Evolutionary conservation across 2,888 invertebrate species (phyloP).

Genomic region (Acanthosepion pharaonis): DNA sequence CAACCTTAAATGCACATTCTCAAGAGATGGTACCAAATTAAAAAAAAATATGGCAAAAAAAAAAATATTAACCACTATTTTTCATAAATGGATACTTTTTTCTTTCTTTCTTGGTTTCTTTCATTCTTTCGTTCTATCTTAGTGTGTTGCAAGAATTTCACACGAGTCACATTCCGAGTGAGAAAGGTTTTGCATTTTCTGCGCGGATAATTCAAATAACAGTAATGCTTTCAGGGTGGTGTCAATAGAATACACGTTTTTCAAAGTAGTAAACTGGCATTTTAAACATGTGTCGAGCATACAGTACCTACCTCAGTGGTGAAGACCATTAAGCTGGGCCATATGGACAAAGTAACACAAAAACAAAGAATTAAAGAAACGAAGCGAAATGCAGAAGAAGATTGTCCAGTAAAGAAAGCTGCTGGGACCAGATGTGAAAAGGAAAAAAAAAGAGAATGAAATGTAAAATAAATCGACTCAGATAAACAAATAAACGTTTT

Average conservation of each 20-base stretch:
- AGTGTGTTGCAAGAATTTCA: no score
- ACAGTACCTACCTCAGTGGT: background rate
- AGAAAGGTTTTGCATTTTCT: background rate
- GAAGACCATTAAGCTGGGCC: background rate
- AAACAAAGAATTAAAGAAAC: background rate
- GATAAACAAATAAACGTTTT: background rate
- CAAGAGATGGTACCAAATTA: no score
- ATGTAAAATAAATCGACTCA: background rate
- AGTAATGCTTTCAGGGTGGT: background rate
- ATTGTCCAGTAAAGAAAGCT: background rate
- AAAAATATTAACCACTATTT: no score
- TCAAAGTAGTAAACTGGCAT: background rate
- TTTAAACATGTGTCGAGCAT: background rate
- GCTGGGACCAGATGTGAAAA: background rate
- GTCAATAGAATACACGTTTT: background rate
- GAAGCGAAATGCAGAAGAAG: background rate
- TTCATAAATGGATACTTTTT: no score
- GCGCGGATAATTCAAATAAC: background rate
- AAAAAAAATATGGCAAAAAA: no score
- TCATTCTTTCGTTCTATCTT: no score
- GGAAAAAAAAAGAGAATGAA: no score
- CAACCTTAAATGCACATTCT: no score
- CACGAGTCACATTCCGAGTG: background rate
- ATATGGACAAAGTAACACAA: background rate
- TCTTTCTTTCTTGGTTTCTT: no score